Percentiles rank a stretch among this genome's conserved stretches.
Evolutionary conservation across 2,113 vertebrate species (phyloP).

Genomic region (Microcebus tavaratra): DNA sequence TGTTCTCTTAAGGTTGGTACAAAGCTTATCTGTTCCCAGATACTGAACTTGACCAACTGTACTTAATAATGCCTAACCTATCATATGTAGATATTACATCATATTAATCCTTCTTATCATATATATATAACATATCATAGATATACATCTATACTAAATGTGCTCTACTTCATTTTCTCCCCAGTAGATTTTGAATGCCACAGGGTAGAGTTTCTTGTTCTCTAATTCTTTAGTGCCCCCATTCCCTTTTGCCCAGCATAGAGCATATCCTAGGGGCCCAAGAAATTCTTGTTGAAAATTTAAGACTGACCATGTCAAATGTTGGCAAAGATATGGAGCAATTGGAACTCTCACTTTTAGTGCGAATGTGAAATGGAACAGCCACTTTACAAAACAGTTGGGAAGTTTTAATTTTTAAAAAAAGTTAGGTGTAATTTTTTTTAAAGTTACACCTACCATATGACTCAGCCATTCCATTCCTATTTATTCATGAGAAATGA

Average conservation of each 20-base stretch:
- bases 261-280: neutral
- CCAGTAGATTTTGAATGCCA: neutral
- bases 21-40: neutral
- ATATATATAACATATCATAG: neutral
- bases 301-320: neutral
- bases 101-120: neutral
- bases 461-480: neutral
- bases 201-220: neutral
- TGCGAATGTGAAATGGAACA: neutral
- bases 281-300: neutral
- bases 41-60: neutral
- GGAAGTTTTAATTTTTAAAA: neutral
- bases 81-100: neutral
- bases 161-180: neutral
- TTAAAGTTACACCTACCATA: neutral
- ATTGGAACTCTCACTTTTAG: neutral
- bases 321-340: neutral
- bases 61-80: neutral
- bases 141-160: neutral
- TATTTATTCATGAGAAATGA: neutral
- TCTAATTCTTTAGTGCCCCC: neutral
- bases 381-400: neutral
- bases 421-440: too few relatives aligned
- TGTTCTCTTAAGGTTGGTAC: neutral
- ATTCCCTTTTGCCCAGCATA: neutral